Conservation (phyloP, 2,888 invertebrate species). For the Graphium colonna region DNA sequence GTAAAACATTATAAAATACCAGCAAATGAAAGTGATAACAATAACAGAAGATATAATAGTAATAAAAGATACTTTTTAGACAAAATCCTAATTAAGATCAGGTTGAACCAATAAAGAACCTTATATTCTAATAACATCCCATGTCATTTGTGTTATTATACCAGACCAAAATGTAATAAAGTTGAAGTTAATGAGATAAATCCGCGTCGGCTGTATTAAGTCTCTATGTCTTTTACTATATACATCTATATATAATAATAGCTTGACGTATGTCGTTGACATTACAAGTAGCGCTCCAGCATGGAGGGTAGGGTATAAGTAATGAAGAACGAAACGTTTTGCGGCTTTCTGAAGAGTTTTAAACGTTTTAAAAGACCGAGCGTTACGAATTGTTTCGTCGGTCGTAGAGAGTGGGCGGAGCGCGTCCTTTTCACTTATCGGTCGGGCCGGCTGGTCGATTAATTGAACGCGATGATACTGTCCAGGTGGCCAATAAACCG, state of each 20-base stretch:
- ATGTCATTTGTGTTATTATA: too few relatives aligned
- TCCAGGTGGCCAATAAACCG: constrained; percentile 21
- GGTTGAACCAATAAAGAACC: too few relatives aligned
- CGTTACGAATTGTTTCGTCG: constrained; percentile 25
- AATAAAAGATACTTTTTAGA: too few relatives aligned
- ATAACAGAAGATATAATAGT: too few relatives aligned
- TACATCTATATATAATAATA: neutral
- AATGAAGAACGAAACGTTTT: constrained; percentile 42
- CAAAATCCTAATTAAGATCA: too few relatives aligned
- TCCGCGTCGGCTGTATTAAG: too few relatives aligned
- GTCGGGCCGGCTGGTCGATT: constrained; percentile 5
- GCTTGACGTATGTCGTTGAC: constrained; percentile 38
- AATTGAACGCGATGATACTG: constrained; percentile 17
- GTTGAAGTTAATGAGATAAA: too few relatives aligned
- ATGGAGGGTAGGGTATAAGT: constrained; percentile 26
- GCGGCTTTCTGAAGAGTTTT: constrained; percentile 31
- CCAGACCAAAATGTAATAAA: too few relatives aligned
- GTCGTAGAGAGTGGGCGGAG: constrained; percentile 15
- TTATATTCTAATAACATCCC: too few relatives aligned
- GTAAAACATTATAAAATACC: neutral
- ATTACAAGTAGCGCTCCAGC: constrained; percentile 38
- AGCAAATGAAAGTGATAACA: too few relatives aligned
- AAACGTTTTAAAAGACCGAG: constrained; percentile 27
- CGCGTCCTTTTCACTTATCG: too few relatives aligned
- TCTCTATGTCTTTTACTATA: too few relatives aligned